A percentile compares a stretch with the other conserved stretches of the same genome.
Evolutionary conservation across 1,140 invertebrate genomes (phyloP).

Genomic region (Neotoxoptera formosana): DNA sequence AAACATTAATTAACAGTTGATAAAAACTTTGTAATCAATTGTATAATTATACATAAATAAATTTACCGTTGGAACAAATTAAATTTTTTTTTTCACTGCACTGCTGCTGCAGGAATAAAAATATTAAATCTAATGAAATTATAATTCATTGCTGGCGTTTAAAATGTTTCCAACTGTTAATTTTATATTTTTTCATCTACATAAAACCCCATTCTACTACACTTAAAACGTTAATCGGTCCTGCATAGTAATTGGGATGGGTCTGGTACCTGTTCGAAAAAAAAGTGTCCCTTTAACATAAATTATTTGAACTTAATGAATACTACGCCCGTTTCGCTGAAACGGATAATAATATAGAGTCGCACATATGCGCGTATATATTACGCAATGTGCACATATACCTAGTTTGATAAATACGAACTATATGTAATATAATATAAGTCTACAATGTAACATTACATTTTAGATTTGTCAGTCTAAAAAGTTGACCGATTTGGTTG

Average conservation of each 20-base stretch:
- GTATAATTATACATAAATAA: background rate
- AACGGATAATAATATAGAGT: background rate
- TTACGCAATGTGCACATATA: background rate
- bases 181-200: constrained; percentile 13
- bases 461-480: background rate
- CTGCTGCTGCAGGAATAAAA: background rate
- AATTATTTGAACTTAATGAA: constrained; percentile 14
- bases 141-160: background rate
- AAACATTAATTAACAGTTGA: constrained; percentile 15
- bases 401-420: background rate
- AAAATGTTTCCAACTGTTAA: constrained; percentile 4
- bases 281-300: constrained; percentile 14
- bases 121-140: constrained; percentile 32
- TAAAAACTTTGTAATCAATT: constrained; percentile 29
- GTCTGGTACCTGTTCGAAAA: constrained; percentile 3
- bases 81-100: background rate
- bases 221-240: constrained; percentile 22
- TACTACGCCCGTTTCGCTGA: background rate
- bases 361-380: background rate
- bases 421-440: background rate
- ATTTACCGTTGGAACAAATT: background rate
- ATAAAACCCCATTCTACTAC: constrained; percentile 3
- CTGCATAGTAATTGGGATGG: background rate
- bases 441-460: background rate
- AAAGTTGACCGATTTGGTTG: background rate